Percentiles rank a stretch among this genome's conserved stretches.
These are phyloP conservation scores for Epizoanthus ramosus DNA, from an alignment of 92 coral and sea anemone genomes.

Conservation along the genomic window DNA sequence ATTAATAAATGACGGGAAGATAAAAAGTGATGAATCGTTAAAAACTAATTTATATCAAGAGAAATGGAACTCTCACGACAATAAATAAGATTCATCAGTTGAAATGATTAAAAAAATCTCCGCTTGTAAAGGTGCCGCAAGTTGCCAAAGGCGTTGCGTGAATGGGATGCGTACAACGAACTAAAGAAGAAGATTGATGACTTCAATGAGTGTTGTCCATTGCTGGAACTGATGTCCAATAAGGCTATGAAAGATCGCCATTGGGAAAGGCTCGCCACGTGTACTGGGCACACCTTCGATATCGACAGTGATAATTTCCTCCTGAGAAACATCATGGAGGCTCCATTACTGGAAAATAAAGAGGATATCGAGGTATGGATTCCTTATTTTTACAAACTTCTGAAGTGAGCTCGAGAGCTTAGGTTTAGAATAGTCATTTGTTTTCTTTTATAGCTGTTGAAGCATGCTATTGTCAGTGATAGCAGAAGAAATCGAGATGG, in stretches of 20 bases:
- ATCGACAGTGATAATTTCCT: conserved; percentile 84
- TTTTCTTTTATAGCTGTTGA: not conserved
- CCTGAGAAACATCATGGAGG: conserved; percentile 91
- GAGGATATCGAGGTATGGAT: conserved; percentile 90
- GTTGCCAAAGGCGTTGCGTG: conserved; percentile 86
- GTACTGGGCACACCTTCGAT: conserved; percentile 85
- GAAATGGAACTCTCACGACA: not conserved
- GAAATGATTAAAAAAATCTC: not conserved
- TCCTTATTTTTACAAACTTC: not conserved
- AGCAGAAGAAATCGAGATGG: no score
- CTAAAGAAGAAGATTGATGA: conserved; percentile 86
- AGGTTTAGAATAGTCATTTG: not conserved
- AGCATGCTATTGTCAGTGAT: no score
- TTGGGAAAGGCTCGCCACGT: conserved; percentile 83
- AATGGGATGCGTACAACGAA: conserved; percentile 91
- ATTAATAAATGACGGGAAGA: no score
- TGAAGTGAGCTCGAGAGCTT: not conserved
- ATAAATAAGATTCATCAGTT: not conserved
- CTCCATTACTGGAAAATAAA: conserved; percentile 77
- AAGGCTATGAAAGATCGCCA: conserved; percentile 93
- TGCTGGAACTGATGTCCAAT: conserved; percentile 86
- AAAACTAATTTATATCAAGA: no score
- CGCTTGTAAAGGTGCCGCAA: conserved; percentile 75
- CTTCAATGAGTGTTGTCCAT: conserved; percentile 88
- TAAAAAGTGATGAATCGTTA: no score